phyloP scores from a whole-genome alignment of 2,113 vertebrate genomes.

The Platysternon megacephalum region DNA sequence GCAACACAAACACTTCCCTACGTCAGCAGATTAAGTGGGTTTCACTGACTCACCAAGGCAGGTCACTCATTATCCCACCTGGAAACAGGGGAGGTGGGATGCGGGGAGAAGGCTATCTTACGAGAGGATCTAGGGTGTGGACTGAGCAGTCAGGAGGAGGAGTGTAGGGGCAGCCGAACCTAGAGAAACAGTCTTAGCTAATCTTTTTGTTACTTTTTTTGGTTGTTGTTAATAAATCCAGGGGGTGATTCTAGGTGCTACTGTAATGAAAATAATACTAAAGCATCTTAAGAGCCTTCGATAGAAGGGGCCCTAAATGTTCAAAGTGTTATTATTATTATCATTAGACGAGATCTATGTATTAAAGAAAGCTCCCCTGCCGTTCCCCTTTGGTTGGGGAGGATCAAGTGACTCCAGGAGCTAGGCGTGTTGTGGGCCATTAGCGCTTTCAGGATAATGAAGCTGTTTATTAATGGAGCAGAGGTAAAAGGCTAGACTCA shows the following conservation, averaged over 20 bases:
- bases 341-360: background rate
- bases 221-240: background rate
- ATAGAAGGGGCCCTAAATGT: background rate
- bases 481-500: constrained; percentile 34
- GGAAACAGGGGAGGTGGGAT: background rate
- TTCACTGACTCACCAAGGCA: background rate
- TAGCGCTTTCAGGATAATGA: background rate
- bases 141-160: background rate
- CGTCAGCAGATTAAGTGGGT: background rate
- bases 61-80: background rate
- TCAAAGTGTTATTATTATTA: background rate
- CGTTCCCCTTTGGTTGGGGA: fast-evolving
- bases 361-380: background rate
- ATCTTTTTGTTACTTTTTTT: background rate
- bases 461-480: constrained; percentile 26
- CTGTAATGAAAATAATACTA: background rate
- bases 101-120: too few relatives aligned
- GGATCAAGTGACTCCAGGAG: background rate
- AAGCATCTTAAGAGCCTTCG: background rate
- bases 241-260: fast-evolving
- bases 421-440: background rate
- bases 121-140: background rate
- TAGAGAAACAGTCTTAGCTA: background rate
- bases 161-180: background rate
- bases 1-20: background rate